Evolutionary conservation across 1,140 invertebrate genomes (phyloP), one percentile per base, ranked within the genome.

Genomic region (Pomacea maculata): DNA sequence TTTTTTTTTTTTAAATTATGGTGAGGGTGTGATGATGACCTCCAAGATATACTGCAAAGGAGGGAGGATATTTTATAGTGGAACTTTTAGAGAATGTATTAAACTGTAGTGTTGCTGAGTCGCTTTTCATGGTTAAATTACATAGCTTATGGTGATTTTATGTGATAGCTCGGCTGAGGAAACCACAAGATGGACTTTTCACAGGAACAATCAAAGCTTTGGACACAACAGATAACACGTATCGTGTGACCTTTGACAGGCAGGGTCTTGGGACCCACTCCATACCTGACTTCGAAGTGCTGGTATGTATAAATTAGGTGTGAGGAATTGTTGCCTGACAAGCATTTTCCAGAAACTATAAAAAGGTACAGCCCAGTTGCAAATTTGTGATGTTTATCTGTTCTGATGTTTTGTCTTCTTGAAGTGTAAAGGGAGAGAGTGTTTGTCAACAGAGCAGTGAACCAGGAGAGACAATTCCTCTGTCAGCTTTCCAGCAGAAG

Each of bases 181-280:
- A 95, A 89, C 97, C 98, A 11, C 97, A 99, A 92, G 98, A 99
- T 93, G 98, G 98, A 21, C 93, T 99, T 54, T 99, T 99, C 88
- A 97, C 96, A 78, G 98, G 98, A 12, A 96, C 95, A 67, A 97
- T 99, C 83, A 98, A 99, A 92, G 98, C 97, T 64, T 95, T 99
- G n/a, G 97, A 99, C 89, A 98, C 97, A 4, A 95, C 97, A 9
- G 97, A 98, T 89, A 97, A 98, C 88, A 97, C 96, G n/a, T 99
- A 99, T 89, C 93, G 98, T 87, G 97, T 99, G 79, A 97, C 96
- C 1, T 99, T 99, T 92, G 98, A 99, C 90, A 93, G 97, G 81
- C 94, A 94, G 68, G 97, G 97, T 19, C 92, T 99, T 55, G 98
- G 98, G 10, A 98, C 97, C 17, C 97, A 98, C 91, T 98, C 97